Base-by-base conservation (phyloP, 2,113 vertebrate genomes). In the Oryzias woworae region DNA sequence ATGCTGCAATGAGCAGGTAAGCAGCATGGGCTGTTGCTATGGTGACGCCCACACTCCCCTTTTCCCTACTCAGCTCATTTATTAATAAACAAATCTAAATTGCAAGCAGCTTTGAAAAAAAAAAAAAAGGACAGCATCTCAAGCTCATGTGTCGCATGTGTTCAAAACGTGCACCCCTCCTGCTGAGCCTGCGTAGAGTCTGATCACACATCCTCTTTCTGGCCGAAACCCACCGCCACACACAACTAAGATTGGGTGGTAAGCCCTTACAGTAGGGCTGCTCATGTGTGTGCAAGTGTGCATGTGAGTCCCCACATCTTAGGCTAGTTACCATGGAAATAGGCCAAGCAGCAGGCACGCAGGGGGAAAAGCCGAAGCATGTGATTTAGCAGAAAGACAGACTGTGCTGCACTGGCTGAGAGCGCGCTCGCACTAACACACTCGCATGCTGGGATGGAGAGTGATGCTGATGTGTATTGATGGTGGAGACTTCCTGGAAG, bases 241-340 rank as follows among this genome's bases (percentile, higher is more conserved):
- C 71, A 85, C 72, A 76, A 73, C 75, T 48, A 43, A 70, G 60
- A 79, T 69, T 14, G 31, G 65, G 66, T 75, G 82, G 69, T 77
- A 71, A 74, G 66, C 44, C 58, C 57, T 81, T 4, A 44, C 64
- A 70, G 53, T 67, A 74, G 45, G 7, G 22, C 52, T 62, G 52
- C 74, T 69, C 59, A 48, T 78, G 64, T 77, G 64, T 57, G 36
- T 48, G 41, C 43, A 43, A 56, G 63, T 66, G 43, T 59, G 62
- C 20, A 26, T 59, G 62, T 41, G 63, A 20, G 22, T 58, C 28
- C 36, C 73, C 69, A 73, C 67, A 81, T 87, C 71, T 78, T 83
- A 62, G 28, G 81, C 83, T 88, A 84, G 87, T 89, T 89, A 81
- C 89, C 89, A 89, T 89, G 86, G 89, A 89, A 88, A 90, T 88